Evolutionary conservation across 2,888 invertebrate genomes (phyloP).

Genomic region (Camponotus fellah): DNA sequence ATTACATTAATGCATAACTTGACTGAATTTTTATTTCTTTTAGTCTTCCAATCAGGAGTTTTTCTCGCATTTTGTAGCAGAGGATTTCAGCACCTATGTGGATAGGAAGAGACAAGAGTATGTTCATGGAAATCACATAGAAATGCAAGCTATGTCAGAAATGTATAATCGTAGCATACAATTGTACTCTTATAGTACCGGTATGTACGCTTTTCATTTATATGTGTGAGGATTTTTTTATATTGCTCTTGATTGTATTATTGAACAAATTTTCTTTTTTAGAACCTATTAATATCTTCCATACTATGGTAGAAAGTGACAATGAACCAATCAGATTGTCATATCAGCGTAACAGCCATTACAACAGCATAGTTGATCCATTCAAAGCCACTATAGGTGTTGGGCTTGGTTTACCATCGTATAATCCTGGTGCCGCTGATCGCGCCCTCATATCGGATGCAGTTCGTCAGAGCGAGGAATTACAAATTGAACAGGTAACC

Average conservation of each 20-base stretch:
- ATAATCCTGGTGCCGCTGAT: conserved; percentile 92
- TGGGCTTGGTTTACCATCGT: conserved; percentile 93
- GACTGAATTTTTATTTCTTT: conserved; percentile 36
- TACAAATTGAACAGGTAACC: conserved; percentile 92
- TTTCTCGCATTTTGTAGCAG: conserved; percentile 94
- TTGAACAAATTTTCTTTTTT: conserved; percentile 61
- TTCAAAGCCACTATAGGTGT: conserved; percentile 94
- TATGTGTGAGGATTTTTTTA: neutral
- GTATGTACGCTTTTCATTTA: conserved; percentile 84
- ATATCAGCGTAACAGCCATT: conserved; percentile 95
- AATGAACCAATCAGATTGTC: conserved; percentile 94
- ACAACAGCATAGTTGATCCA: conserved; percentile 95
- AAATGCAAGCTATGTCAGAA: conserved; percentile 96
- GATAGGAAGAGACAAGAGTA: conserved; percentile 92
- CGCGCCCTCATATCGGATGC: conserved; percentile 91
- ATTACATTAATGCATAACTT: neutral
- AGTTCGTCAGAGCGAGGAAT: conserved; percentile 91
- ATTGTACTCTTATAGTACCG: conserved; percentile 92
- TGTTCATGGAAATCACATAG: conserved; percentile 96
- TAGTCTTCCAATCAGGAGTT: conserved; percentile 95
- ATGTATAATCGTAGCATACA: conserved; percentile 95
- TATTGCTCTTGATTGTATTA: neutral
- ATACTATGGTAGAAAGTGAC: conserved; percentile 91
- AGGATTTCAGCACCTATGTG: conserved; percentile 94
- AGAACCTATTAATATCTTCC: conserved; percentile 96